These are phyloP conservation scores for Melipona beecheii DNA, from an alignment of 2,888 invertebrate genomes.

Conservation along the genomic window DNA sequence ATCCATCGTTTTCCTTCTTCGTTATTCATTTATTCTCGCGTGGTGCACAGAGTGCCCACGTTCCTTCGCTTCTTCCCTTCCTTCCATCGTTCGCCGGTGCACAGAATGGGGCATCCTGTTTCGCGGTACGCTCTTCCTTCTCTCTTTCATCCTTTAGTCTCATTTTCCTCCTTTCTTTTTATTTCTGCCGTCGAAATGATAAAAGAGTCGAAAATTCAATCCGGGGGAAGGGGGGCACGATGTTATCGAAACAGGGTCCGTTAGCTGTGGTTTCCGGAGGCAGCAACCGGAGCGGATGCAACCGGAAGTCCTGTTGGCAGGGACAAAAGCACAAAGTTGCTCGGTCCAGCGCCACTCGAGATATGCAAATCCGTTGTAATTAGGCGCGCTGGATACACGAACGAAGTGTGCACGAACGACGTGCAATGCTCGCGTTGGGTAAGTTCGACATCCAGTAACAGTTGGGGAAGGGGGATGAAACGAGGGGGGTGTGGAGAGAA, in stretches of 20 bases:
- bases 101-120: conserved; percentile 1
- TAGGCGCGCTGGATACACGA: conserved; percentile 81
- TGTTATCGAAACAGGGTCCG: conserved; percentile 28
- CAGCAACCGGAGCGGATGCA: conserved; percentile 54
- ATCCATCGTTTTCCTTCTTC: conserved; percentile 28
- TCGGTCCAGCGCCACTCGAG: conserved; percentile 65
- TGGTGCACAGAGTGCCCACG: not conserved
- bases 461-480: not conserved
- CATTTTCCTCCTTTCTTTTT: no score
- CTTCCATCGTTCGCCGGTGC: not conserved
- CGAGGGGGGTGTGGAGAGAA: conserved; percentile 6
- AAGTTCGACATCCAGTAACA: conserved; percentile 48
- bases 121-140: not conserved
- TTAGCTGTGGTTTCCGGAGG: conserved; percentile 57
- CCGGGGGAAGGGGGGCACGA: not conserved
- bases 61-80: not conserved
- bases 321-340: conserved; percentile 66
- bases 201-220: conserved; percentile 9
- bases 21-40: conserved; percentile 27
- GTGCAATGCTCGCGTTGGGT: conserved; percentile 58
- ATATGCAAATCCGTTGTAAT: conserved; percentile 82
- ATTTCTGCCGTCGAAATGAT: not conserved
- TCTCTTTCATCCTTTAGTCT: not conserved
- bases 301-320: conserved; percentile 63
- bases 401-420: conserved; percentile 78